These are phyloP conservation scores for Ambastaia sidthimunki DNA, from an alignment of 2,797 vertebrate genomes.

Conservation along the genomic window DNA sequence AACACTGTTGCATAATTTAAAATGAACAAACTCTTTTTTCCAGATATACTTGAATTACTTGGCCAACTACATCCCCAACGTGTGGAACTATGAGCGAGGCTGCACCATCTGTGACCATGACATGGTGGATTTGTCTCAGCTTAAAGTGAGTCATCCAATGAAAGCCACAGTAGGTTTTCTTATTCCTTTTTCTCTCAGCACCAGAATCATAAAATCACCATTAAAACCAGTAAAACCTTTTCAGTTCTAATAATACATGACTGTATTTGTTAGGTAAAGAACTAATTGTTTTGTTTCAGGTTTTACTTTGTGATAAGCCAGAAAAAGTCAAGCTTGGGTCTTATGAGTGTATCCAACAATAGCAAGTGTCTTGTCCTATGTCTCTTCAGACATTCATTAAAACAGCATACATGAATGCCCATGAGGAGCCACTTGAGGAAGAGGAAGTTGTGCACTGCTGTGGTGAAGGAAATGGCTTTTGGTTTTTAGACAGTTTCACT, in stretches of 20 bases:
- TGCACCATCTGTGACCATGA: slow-evolving; percentile 87
- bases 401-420: slow-evolving; percentile 58
- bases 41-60: slow-evolving; percentile 95
- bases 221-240: slow-evolving; percentile 17
- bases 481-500: slow-evolving; percentile 78
- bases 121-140: slow-evolving; percentile 82
- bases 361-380: slow-evolving; percentile 59
- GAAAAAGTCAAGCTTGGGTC: slow-evolving; percentile 21
- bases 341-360: slow-evolving; percentile 61
- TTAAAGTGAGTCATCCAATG: slow-evolving; percentile 80
- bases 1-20: background rate
- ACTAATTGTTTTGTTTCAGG: slow-evolving; percentile 16
- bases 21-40: slow-evolving; percentile 31
- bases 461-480: slow-evolving; percentile 80
- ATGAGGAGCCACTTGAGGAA: slow-evolving; percentile 64
- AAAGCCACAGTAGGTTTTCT: slow-evolving; percentile 48
- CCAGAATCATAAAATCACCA: background rate
- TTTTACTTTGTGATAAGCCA: slow-evolving; percentile 62
- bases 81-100: slow-evolving; percentile 92
- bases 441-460: slow-evolving; percentile 72
- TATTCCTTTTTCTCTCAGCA: slow-evolving; percentile 25
- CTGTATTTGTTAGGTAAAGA: slow-evolving; percentile 20
- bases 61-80: slow-evolving; percentile 93
- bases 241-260: slow-evolving; percentile 7
- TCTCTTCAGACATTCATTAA: slow-evolving; percentile 66